phyloP scores from a whole-genome alignment of 2,888 invertebrate genomes.

The Amphipoea oculea region DNA sequence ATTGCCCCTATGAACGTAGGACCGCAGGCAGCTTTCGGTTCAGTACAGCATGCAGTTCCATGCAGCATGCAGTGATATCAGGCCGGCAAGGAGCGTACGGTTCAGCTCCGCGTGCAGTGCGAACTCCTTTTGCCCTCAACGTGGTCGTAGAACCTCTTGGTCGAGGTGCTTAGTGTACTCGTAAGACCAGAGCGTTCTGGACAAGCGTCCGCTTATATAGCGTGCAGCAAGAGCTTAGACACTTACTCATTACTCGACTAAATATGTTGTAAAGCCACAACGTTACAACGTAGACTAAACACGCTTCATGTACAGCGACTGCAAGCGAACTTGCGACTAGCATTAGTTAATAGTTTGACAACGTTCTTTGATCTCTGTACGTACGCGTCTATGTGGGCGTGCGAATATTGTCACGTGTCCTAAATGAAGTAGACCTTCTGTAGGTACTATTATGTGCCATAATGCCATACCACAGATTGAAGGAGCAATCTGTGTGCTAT shows the following conservation, averaged over 20 bases:
- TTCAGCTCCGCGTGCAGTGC: too few species aligned
- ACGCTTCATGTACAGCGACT: not conserved
- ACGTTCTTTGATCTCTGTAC: not conserved
- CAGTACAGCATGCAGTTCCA: too few species aligned
- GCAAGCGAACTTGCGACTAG: not conserved
- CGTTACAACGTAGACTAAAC: not conserved
- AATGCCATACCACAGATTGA: not conserved
- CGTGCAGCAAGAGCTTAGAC: not conserved
- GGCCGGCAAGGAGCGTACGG: too few species aligned
- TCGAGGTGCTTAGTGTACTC: not conserved
- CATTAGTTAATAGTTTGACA: not conserved
- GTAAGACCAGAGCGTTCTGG: not conserved
- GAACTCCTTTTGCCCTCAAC: too few species aligned
- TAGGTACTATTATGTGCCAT: not conserved
- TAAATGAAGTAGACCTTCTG: not conserved
- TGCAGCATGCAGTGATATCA: too few species aligned
- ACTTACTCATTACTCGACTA: not conserved
- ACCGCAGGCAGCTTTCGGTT: too few species aligned
- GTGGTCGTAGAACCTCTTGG: not conserved
- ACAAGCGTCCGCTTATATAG: not conserved
- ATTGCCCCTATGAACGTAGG: too few species aligned
- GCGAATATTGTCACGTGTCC: fast-evolving
- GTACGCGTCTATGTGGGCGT: too few species aligned
- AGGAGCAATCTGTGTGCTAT: not conserved
- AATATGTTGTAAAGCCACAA: not conserved